Evolutionary conservation across 2,113 vertebrate species (phyloP).

Genomic region (Amblyopsis rosae): DNA sequence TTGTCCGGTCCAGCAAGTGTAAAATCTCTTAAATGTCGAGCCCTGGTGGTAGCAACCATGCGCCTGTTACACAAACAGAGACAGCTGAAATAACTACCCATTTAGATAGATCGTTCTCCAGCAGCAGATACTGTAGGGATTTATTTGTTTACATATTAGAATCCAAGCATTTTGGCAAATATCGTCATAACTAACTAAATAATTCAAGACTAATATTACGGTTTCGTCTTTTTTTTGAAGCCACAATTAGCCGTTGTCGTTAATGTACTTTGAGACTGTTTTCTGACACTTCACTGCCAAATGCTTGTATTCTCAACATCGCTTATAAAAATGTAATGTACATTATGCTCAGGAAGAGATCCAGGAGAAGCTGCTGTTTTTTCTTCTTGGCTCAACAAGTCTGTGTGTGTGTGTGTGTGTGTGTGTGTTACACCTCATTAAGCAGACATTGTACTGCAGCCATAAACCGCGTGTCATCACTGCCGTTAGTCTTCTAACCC

Average conservation of each 20-base stretch:
- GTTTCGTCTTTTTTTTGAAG: background rate
- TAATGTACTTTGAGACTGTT: background rate
- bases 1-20: too few relatives aligned
- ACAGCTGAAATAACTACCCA: too few relatives aligned
- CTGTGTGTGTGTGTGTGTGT: conserved; percentile 19
- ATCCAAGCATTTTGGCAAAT: too few relatives aligned
- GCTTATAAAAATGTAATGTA: conserved; percentile 29
- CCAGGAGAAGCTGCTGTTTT: conserved; percentile 12
- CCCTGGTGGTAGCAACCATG: too few relatives aligned
- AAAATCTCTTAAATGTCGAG: too few relatives aligned
- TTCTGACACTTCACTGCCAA: background rate
- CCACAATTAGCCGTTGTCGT: background rate
- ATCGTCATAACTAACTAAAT: too few relatives aligned
- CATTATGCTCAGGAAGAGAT: conserved; percentile 16
- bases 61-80: too few relatives aligned
- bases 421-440: conserved; percentile 53
- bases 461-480: conserved; percentile 39
- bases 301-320: background rate
- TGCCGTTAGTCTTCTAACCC: background rate
- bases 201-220: too few relatives aligned
- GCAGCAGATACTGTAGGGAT: too few relatives aligned
- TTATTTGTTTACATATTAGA: too few relatives aligned
- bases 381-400: conserved; percentile 13
- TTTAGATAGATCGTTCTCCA: too few relatives aligned
- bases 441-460: conserved; percentile 48